Evolutionary conservation across 2,113 vertebrate species (phyloP).

Genomic region (Galemys pyrenaicus): DNA sequence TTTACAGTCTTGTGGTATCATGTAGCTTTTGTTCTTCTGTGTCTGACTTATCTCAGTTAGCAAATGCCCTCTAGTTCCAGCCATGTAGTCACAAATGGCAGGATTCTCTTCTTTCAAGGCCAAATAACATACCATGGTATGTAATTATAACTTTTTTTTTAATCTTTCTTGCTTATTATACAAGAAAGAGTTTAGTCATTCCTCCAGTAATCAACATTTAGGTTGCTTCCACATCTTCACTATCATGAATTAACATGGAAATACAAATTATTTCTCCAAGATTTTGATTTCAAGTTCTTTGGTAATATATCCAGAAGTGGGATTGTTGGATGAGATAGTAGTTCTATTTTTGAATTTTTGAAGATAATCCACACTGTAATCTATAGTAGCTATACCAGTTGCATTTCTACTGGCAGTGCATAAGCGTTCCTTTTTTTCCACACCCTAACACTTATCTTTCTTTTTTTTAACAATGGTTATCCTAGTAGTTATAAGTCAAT

Average conservation of each 20-base stretch:
- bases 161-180: too few relatives aligned
- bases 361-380: not conserved
- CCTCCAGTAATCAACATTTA: not conserved
- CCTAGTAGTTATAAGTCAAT: not conserved
- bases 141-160: not conserved
- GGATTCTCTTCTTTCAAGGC: not conserved
- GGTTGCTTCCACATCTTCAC: not conserved
- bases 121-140: not conserved
- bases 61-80: not conserved
- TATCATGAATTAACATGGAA: fast-evolving
- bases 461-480: not conserved
- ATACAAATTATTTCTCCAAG: not conserved
- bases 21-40: not conserved
- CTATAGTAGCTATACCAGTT: not conserved
- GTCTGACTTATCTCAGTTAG: not conserved
- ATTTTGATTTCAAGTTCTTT: not conserved
- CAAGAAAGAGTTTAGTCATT: too few relatives aligned
- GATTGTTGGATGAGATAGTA: too few relatives aligned
- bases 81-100: not conserved
- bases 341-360: not conserved
- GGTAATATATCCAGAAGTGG: not conserved
- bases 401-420: not conserved
- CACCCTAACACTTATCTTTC: not conserved
- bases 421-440: not conserved
- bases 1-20: not conserved